Conservation (phyloP, 1,140 invertebrate species). For the Steinernema khuongi region DNA sequence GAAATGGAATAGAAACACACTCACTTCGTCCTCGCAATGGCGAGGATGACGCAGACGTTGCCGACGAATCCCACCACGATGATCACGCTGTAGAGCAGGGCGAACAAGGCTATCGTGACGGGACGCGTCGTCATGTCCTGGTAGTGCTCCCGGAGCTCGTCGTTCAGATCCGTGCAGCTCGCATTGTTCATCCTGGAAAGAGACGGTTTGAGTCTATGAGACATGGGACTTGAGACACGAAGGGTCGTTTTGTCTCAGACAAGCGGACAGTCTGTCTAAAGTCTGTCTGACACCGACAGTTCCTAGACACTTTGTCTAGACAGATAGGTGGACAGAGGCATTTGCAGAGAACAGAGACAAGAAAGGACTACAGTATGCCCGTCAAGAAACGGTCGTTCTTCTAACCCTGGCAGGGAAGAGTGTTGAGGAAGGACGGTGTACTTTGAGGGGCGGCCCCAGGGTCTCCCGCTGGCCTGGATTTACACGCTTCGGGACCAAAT, state of each 20-base stretch:
- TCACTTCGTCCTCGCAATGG: slow-evolving; percentile 44
- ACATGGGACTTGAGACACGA: not conserved
- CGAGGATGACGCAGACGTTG: slow-evolving; percentile 39
- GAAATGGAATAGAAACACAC: slow-evolving; percentile 19
- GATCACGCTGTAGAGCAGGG: slow-evolving; percentile 34
- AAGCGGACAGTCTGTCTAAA: not conserved
- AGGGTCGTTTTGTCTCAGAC: not conserved
- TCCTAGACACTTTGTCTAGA: no score
- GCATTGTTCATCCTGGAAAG: slow-evolving; percentile 1
- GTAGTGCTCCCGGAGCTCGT: not conserved
- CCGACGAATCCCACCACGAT: slow-evolving; percentile 38
- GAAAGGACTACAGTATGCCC: no score
- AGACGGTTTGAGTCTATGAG: not conserved
- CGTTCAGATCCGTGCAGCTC: not conserved
- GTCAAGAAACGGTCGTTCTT: no score
- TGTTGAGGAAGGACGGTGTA: no score
- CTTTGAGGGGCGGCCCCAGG: no score
- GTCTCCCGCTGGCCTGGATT: no score
- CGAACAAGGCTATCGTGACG: slow-evolving; percentile 31
- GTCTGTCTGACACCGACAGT: no score
- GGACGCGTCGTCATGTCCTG: slow-evolving; percentile 18
- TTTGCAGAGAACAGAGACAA: no score
- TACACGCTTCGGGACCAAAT: no score
- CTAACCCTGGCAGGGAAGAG: no score
- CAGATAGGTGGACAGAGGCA: no score